Base-by-base conservation (phyloP, 1,140 invertebrate genomes). In the Asbolus verrucosus region DNA sequence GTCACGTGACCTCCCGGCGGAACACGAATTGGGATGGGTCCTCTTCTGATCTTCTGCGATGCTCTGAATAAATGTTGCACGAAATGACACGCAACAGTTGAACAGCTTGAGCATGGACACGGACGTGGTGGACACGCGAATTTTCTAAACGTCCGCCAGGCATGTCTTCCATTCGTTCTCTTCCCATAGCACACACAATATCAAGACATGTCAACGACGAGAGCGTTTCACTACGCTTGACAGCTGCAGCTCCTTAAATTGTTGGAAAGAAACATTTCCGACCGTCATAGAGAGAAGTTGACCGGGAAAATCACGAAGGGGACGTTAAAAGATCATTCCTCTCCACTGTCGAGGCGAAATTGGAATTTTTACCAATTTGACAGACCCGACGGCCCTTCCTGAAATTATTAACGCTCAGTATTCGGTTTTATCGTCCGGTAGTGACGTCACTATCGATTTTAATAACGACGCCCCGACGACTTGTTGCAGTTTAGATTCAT, bases 321-420 rank as follows among this genome's bases (percentile, higher is more conserved):
- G 13, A 18, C 13, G 43, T 50, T 50, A 21, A 21, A 50, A 41
- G 39, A 54, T 54, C 46, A 54, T 27, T 46, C 46, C 46, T 54
- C 21, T 54, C 18, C 46, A 54, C 15, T 24, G 46, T 54, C 46
- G 18, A 11, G 46, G 14, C n/a, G 21, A 2, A 21, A 54, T 54
- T 54, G 46, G 46, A 54, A 54, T 54, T 54, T 54, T 24, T 54
- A 54, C 19, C 46, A 54, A 54, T 54, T 54, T 24, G 14, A 54
- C 8, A 8, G 46, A n/a, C 21, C 8, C 8, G 3, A 27, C 8
- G 24, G 24, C 24, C 8, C 3, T 27, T 27, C 24, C 8, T 27
- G 3, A 27, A 27, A 27, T 27, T 27, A n/a, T n/a, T n/a, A n/a
- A n/a, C n/a, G n/a, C n/a, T n/a, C n/a, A n/a, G n/a, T n/a, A n/a